These are phyloP conservation scores for Lysiphlebus fabarum DNA, from an alignment of 1,140 invertebrate genomes.

Conservation along the genomic window DNA sequence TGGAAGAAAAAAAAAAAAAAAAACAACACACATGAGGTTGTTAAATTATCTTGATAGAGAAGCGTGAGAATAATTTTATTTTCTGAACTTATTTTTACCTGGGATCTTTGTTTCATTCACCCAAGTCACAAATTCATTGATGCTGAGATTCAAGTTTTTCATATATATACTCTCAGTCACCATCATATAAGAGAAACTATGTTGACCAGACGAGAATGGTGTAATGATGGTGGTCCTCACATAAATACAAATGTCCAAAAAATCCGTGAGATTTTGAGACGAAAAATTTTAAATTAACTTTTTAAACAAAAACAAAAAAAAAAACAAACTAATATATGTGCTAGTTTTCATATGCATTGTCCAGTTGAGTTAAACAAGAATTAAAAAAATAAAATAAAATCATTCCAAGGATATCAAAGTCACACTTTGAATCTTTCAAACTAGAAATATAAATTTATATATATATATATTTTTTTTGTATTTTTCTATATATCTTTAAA, in stretches of 20 bases:
- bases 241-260: slow-evolving; percentile 28
- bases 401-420: slow-evolving; percentile 18
- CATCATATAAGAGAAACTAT: slow-evolving; percentile 43
- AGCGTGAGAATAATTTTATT: no score
- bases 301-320: no score
- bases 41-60: no score
- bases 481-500: no score
- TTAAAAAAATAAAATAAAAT: slow-evolving; percentile 6
- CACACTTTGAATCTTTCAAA: slow-evolving; percentile 9
- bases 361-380: slow-evolving; percentile 12
- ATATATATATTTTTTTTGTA: no score
- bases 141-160: slow-evolving; percentile 29
- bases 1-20: neutral
- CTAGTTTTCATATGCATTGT: no score
- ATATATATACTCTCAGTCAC: slow-evolving; percentile 19
- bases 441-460: no score
- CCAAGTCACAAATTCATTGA: slow-evolving; percentile 46
- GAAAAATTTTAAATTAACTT: slow-evolving; percentile 20
- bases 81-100: slow-evolving; percentile 40
- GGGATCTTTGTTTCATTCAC: slow-evolving; percentile 46
- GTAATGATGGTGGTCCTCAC: slow-evolving; percentile 47
- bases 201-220: slow-evolving; percentile 40
- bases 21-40: neutral
- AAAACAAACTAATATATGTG: no score
- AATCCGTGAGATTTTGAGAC: slow-evolving; percentile 21